These are phyloP conservation scores for Epinephelus awoara DNA, from an alignment of 2,797 vertebrate genomes.

Conservation along the genomic window DNA sequence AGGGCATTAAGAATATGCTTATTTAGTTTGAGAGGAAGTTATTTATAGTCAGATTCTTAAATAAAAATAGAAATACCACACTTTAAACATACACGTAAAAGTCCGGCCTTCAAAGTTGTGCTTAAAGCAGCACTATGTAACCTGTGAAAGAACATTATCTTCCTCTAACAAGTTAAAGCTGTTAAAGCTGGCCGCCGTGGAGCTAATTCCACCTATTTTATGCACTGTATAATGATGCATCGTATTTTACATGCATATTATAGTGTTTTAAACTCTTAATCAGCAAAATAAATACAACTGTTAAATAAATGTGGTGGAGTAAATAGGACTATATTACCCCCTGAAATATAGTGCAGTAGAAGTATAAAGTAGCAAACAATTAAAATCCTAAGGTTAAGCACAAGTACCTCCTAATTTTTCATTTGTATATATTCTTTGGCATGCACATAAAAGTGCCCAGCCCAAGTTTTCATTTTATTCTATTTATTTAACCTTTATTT, in stretches of 20 bases:
- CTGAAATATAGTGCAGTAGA: background rate
- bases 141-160: background rate
- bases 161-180: background rate
- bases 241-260: too few species aligned
- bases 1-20: conserved; percentile 19
- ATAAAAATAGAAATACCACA: background rate
- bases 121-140: background rate
- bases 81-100: background rate
- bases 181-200: background rate
- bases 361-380: background rate
- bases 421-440: background rate
- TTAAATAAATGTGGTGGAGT: background rate
- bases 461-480: too few species aligned
- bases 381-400: background rate
- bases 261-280: background rate
- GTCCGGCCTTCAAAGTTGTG: background rate
- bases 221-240: background rate
- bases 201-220: background rate
- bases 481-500: too few species aligned
- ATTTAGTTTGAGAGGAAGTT: background rate
- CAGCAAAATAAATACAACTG: background rate
- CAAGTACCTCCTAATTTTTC: background rate
- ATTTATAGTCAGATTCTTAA: background rate
- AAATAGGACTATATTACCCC: background rate
- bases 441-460: too few species aligned